These are phyloP conservation scores for Tokudaia tokunoshimensis DNA, from an alignment of 2,797 vertebrate species.

Conservation along the genomic window DNA sequence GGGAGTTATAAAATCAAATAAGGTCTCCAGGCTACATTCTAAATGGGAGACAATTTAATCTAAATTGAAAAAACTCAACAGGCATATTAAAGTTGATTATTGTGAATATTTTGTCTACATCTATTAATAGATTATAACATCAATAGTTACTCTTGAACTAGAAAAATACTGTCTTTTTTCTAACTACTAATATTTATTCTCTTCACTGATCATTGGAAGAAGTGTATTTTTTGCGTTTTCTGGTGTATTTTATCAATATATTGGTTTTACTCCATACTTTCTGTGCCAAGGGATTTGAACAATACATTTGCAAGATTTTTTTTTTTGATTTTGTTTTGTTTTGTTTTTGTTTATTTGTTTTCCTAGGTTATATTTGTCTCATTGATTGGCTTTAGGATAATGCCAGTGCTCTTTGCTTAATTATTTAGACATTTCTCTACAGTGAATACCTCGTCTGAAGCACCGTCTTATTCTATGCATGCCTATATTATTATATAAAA, in stretches of 20 bases:
- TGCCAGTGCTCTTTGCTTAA: neutral
- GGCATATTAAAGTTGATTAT: constrained; percentile 22
- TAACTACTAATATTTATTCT: neutral
- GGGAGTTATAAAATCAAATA: constrained; percentile 41
- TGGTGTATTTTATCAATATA: neutral
- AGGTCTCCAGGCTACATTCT: neutral
- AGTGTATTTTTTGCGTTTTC: neutral
- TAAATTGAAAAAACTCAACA: constrained; percentile 12
- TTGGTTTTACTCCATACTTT: neutral
- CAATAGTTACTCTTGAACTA: neutral
- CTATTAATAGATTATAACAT: neutral
- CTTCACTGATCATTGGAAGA: neutral
- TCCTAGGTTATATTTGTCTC: neutral
- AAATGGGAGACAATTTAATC: constrained; percentile 28
- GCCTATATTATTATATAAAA: neutral
- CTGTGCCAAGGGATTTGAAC: neutral
- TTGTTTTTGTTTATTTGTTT: neutral
- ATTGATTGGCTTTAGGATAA: neutral
- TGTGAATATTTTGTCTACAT: constrained; percentile 17
- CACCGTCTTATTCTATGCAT: neutral
- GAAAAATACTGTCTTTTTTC: neutral
- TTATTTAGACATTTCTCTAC: constrained; percentile 34
- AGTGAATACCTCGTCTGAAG: neutral
- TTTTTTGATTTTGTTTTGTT: neutral
- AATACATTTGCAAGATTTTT: neutral